Base-by-base conservation (phyloP, 2,113 vertebrate genomes). In the Irena cyanogastra region DNA sequence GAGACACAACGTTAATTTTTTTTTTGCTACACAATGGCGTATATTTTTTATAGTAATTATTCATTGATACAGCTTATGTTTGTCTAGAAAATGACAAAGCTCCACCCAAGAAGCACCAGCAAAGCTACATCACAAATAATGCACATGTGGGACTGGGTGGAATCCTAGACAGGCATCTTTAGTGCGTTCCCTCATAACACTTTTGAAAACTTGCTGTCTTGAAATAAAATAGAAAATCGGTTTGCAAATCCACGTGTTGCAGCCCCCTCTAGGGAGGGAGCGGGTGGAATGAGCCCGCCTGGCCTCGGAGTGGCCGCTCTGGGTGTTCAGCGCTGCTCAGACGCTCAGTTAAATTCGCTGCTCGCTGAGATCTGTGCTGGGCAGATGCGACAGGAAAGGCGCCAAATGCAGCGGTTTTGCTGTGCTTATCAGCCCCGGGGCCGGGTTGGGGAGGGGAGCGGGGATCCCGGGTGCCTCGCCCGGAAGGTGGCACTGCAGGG, bases 401-500 rank as follows among this genome's bases (percentile, higher is more conserved):
- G 63, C 8, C 8, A 0, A 8, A 35, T 0, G 21, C 21, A 4
- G 61, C 2, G 16, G 30, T 6, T 70, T 14, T 8, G 52, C 22
- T 1, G n/a, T 3, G 66, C 1, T 16, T 30, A 12, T 1, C 18
- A 7, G 6, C 33, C 26, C 53, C 31, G 45, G 59, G 33, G 7
- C 53, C 31, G 45, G 59, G 33, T 5, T 3, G 16, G 30, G 45
- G 12, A 28, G 39, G 28, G 27, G 13, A 11, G 52, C 47, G 21
- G 50, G 59, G 75, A 76, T 65, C 75, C 65, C 49, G 26, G 80
- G 19, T 87, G 80, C 66, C 91, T 92, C 90, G 71, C 81, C 95
- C 96, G 80, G 94, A 64, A 97, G 96, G 93, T 97, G 96, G 96
- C 94, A 80, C 87, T 95, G 74, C 81, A 76, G 94, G 94, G 95